Evolutionary conservation across 1,140 invertebrate genomes (phyloP).

Genomic region (Nixonia krombeini): DNA sequence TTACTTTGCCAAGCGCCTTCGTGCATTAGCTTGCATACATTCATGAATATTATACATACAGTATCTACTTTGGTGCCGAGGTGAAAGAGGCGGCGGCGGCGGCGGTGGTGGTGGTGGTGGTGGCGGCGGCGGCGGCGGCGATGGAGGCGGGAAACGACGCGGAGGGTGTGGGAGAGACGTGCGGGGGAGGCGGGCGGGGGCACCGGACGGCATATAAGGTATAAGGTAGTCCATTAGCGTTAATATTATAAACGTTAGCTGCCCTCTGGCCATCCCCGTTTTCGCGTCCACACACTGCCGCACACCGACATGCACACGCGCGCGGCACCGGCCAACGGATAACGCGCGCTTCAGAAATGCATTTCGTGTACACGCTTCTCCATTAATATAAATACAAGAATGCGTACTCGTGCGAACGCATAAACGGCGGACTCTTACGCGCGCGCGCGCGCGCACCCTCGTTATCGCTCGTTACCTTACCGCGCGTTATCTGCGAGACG

Average conservation of each 20-base stretch:
- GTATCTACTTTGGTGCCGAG: constrained; percentile 43
- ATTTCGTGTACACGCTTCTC: constrained; percentile 26
- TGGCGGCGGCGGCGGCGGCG: constrained; percentile 41
- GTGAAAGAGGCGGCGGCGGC: constrained; percentile 41
- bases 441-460: no score
- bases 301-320: constrained; percentile 6
- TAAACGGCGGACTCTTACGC: no score
- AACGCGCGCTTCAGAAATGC: constrained; percentile 21
- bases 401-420: constrained; percentile 27
- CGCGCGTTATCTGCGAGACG: no score
- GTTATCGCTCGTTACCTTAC: constrained; percentile 1
- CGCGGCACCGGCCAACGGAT: constrained; percentile 34
- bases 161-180: constrained; percentile 49
- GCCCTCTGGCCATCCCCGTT: constrained; percentile 70
- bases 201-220: constrained; percentile 64
- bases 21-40: constrained; percentile 68
- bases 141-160: constrained; percentile 35
- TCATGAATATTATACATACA: constrained; percentile 65
- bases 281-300: constrained; percentile 52
- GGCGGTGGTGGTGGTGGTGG: constrained; percentile 33
- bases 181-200: constrained; percentile 40
- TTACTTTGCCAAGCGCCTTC: constrained; percentile 59
- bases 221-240: constrained; percentile 73
- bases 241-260: constrained; percentile 73
- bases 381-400: constrained; percentile 28